Conservation (phyloP, 2,113 vertebrate species). For the Oxygymnocypris stewartii region DNA sequence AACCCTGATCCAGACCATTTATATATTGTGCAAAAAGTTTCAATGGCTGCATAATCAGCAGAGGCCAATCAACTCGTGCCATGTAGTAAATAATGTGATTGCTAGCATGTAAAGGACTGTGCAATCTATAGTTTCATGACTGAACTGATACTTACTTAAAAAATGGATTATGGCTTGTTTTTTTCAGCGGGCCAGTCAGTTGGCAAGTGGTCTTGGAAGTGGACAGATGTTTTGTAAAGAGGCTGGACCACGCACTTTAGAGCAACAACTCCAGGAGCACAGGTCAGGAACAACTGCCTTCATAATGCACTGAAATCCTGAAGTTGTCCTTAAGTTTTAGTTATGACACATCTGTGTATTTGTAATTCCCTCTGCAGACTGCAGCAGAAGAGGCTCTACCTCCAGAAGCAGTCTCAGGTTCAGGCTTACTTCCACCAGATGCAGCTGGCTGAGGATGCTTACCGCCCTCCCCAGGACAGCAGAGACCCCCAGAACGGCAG, state of each 20-base stretch:
- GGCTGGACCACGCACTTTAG: constrained; percentile 85
- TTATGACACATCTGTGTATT: not conserved
- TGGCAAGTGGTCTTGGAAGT: constrained; percentile 86
- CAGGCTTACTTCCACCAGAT: constrained; percentile 97
- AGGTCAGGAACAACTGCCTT: constrained; percentile 72
- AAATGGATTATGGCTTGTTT: not conserved
- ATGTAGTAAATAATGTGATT: not conserved
- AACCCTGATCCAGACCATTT: not conserved
- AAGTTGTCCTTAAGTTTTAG: not conserved
- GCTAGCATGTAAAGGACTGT: not conserved
- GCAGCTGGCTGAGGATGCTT: constrained; percentile 89
- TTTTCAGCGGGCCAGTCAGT: constrained; percentile 80
- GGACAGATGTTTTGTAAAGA: constrained; percentile 95
- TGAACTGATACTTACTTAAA: not conserved
- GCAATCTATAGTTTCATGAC: not conserved
- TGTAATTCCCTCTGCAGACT: constrained; percentile 75
- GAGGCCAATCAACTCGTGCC: not conserved
- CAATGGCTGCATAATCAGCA: not conserved
- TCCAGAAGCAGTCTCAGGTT: constrained; percentile 95
- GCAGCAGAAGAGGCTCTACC: constrained; percentile 92
- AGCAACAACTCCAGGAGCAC: constrained; percentile 97
- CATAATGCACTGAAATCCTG: not conserved
- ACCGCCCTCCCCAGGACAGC: constrained; percentile 66
- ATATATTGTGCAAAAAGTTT: not conserved
- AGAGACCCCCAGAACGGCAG: constrained; percentile 48